Percentiles rank a stretch among this genome's conserved stretches.
These are phyloP conservation scores for Palythoa grandis DNA, from an alignment of 92 coral and sea anemone genomes.

Conservation along the genomic window DNA sequence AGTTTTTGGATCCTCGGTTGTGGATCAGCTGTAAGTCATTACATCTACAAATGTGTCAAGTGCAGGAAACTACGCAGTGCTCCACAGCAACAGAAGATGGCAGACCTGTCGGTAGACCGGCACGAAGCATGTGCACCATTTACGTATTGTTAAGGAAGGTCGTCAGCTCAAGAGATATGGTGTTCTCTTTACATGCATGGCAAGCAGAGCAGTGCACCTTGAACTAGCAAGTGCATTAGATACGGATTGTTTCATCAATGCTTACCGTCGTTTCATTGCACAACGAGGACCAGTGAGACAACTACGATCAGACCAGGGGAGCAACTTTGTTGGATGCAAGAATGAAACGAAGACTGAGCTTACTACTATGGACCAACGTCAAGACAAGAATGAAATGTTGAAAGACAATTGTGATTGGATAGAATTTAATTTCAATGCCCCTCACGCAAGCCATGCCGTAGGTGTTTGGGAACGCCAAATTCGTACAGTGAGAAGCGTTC, in stretches of 20 bases:
- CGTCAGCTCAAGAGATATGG: not conserved
- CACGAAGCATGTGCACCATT: not conserved
- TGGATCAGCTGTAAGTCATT: not conserved
- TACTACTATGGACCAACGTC: not conserved
- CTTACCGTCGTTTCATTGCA: slow-evolving; percentile 5
- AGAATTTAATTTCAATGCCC: slow-evolving; percentile 30
- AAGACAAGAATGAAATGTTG: not conserved
- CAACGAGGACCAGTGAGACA: slow-evolving; percentile 46
- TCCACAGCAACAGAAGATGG: not conserved
- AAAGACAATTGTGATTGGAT: slow-evolving; percentile 40
- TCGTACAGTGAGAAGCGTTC: slow-evolving; percentile 33
- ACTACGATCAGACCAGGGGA: slow-evolving; percentile 29
- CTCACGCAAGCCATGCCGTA: slow-evolving; percentile 42
- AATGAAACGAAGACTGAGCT: not conserved
- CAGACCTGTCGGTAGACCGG: not conserved
- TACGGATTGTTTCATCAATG: slow-evolving; percentile 11
- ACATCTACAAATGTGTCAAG: not conserved
- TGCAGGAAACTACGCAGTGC: not conserved
- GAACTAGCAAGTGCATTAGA: slow-evolving; percentile 34
- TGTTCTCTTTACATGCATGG: not conserved
- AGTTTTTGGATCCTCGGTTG: not conserved
- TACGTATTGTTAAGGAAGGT: slow-evolving; percentile 7
- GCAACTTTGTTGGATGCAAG: slow-evolving; percentile 4
- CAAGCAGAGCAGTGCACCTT: slow-evolving; percentile 24
- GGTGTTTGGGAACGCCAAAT: slow-evolving; percentile 50